These are phyloP conservation scores for Oreochromis spilurus DNA, from an alignment of 2,113 vertebrate genomes.

Conservation along the genomic window DNA sequence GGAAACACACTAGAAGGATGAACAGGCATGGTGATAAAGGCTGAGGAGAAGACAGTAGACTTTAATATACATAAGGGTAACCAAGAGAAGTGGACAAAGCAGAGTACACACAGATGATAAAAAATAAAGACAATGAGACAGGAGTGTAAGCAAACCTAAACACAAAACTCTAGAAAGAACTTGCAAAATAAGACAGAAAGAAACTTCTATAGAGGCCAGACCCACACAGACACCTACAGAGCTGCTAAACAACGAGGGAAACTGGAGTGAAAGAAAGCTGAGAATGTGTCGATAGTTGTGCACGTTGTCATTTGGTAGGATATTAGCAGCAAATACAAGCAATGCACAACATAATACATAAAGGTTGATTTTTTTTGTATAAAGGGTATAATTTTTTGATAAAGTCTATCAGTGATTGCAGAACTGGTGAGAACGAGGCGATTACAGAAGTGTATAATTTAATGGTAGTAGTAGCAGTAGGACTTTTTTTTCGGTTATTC, in stretches of 20 bases:
- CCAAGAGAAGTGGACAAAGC: background rate
- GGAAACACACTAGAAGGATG: background rate
- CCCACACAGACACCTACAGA: background rate
- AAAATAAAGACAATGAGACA: background rate
- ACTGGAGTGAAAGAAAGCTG: background rate
- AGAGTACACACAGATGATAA: background rate
- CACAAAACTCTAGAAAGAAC: background rate
- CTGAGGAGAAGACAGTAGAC: background rate
- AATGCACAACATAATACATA: background rate
- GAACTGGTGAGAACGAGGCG: background rate
- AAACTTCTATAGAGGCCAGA: background rate
- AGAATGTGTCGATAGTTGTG: background rate
- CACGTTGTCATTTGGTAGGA: background rate
- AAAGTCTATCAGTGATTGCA: background rate
- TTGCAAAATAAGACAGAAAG: background rate
- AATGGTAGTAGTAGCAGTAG: background rate
- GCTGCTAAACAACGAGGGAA: background rate
- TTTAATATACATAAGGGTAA: background rate
- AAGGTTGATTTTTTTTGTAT: background rate
- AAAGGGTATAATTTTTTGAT: background rate
- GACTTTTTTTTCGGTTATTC: background rate
- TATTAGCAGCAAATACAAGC: background rate
- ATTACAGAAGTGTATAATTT: background rate
- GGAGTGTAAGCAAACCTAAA: background rate
- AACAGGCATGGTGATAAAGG: background rate